Evolutionary conservation across 2,888 invertebrate genomes (phyloP).

Genomic region (Philereme vetulata): DNA sequence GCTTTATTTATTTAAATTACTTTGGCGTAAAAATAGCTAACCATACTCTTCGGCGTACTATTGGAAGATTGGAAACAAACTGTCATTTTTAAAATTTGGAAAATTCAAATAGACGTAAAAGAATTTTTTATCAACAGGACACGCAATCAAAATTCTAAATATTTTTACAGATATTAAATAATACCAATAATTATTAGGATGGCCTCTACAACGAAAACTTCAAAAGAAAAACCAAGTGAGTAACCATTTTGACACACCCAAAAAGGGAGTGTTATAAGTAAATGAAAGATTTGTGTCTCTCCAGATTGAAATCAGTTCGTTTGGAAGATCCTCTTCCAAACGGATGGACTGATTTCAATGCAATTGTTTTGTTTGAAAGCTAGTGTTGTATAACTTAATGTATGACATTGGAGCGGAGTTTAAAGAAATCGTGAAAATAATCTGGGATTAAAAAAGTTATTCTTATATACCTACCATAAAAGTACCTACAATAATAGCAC

Average conservation of each 20-base stretch:
- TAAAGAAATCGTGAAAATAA: no score
- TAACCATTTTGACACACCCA: constrained; percentile 21
- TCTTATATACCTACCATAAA: no score
- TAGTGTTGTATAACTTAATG: no score
- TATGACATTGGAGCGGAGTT: no score
- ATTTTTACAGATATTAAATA: constrained; percentile 14
- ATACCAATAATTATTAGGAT: constrained; percentile 48
- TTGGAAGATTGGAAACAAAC: constrained; percentile 14
- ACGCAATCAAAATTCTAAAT: constrained; percentile 59
- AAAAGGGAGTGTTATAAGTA: no score
- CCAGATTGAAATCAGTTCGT: no score
- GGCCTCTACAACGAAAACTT: constrained; percentile 61
- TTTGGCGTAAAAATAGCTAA: neutral
- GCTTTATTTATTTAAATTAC: neutral
- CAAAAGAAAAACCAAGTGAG: constrained; percentile 71
- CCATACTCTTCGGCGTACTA: constrained; percentile 15
- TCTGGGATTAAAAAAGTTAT: no score
- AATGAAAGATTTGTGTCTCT: no score
- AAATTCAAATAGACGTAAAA: constrained; percentile 50
- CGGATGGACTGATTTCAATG: no score
- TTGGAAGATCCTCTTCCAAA: no score
- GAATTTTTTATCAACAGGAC: constrained; percentile 44
- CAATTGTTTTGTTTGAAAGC: no score
- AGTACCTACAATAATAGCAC: no score
- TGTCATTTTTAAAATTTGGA: constrained; percentile 54